Conservation (phyloP, 2,888 invertebrate species). For the Galerucella nymphaeae region DNA sequence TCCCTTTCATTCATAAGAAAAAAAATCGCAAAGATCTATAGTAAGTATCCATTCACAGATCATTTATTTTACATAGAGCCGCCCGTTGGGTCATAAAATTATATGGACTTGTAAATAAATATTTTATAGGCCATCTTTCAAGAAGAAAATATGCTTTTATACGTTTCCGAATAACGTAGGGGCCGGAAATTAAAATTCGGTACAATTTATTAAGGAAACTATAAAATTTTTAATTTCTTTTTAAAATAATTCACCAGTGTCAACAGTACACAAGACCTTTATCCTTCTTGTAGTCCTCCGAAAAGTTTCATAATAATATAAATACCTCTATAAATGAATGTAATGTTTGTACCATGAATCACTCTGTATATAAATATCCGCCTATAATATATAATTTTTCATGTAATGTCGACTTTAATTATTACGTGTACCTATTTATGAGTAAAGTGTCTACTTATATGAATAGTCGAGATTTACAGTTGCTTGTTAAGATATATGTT, state of each 20-base stretch:
- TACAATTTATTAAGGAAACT: neutral
- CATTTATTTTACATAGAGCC: neutral
- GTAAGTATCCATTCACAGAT: neutral
- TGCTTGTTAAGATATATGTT: conserved; percentile 57
- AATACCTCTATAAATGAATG: too few relatives aligned
- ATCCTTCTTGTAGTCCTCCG: too few relatives aligned
- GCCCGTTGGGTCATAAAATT: conserved; percentile 7
- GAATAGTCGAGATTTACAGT: conserved; percentile 58
- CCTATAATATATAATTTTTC: neutral
- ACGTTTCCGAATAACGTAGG: neutral
- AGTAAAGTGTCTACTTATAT: conserved; percentile 53
- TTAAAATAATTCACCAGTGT: too few relatives aligned
- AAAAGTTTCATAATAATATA: too few relatives aligned
- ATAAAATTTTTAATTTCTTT: neutral
- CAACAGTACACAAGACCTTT: too few relatives aligned
- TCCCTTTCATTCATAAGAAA: neutral
- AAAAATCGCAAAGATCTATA: neutral
- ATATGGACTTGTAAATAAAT: conserved; percentile 13
- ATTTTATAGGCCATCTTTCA: conserved; percentile 8
- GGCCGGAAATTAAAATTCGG: neutral
- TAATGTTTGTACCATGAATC: too few relatives aligned
- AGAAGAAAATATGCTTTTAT: neutral
- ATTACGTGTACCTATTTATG: conserved; percentile 53
- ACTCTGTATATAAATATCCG: too few relatives aligned
- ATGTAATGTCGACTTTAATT: conserved; percentile 48